phyloP scores from a whole-genome alignment of 2,888 invertebrate genomes.

The Osedax frankpressi region DNA sequence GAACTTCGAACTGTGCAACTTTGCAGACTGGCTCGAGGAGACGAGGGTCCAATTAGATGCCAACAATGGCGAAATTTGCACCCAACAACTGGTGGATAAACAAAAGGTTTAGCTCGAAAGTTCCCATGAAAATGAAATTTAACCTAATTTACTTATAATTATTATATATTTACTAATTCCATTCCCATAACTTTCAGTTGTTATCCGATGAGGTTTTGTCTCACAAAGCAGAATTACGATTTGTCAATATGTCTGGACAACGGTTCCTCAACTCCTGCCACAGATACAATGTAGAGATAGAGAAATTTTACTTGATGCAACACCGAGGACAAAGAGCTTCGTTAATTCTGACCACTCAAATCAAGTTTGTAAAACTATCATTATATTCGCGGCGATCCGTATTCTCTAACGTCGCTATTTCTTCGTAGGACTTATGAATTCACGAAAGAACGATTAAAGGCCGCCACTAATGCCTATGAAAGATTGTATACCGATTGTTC shows the following conservation, averaged over 20 bases:
- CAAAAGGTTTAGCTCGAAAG: slow-evolving; percentile 26
- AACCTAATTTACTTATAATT: not conserved
- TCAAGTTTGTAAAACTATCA: too few relatives aligned
- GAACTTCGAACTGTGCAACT: slow-evolving; percentile 35
- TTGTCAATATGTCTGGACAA: slow-evolving; percentile 88
- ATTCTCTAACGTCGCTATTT: too few relatives aligned
- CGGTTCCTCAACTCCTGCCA: slow-evolving; percentile 61
- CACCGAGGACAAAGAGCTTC: not conserved
- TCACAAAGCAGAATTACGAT: slow-evolving; percentile 84
- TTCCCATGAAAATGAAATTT: too few relatives aligned
- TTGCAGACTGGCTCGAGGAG: slow-evolving; percentile 34
- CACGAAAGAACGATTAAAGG: not conserved
- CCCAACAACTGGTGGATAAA: slow-evolving; percentile 16
- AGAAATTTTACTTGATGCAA: not conserved
- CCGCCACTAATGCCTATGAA: not conserved
- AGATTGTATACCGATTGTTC: not conserved
- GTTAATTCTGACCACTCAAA: not conserved
- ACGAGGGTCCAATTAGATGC: slow-evolving; percentile 44
- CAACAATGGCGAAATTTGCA: not conserved
- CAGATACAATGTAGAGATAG: not conserved
- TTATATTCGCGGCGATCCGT: too few relatives aligned
- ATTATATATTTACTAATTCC: not conserved
- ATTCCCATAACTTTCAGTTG: slow-evolving; percentile 15
- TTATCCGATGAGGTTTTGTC: slow-evolving; percentile 59
- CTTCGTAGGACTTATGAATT: not conserved